phyloP scores from a whole-genome alignment of 2,113 vertebrate species.

The Elephantulus edwardii region DNA sequence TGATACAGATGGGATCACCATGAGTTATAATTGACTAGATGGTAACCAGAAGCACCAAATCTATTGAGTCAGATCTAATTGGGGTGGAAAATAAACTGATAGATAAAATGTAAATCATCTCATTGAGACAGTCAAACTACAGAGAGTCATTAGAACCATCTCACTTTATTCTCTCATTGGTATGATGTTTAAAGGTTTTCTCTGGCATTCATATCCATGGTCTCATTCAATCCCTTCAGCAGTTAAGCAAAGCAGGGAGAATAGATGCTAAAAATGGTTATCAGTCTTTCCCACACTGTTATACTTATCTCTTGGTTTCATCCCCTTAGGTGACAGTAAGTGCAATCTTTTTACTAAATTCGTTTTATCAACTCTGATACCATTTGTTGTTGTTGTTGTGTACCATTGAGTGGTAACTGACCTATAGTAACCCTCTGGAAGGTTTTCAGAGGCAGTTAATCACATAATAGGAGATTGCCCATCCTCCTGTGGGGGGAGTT shows the following conservation, averaged over 20 bases:
- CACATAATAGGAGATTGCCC: no score
- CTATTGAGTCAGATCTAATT: neutral
- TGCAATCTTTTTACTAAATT: neutral
- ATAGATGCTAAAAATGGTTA: neutral
- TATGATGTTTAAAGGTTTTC: neutral
- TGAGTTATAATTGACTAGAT: neutral
- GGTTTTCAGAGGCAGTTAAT: no score
- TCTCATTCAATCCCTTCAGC: neutral
- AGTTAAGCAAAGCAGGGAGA: neutral
- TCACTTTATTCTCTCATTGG: neutral
- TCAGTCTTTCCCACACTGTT: conserved; percentile 14
- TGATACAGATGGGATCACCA: neutral
- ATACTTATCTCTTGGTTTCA: conserved; percentile 5
- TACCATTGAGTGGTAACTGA: no score
- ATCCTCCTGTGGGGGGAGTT: no score
- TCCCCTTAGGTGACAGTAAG: neutral
- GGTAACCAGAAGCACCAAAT: neutral
- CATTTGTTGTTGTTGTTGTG: no score
- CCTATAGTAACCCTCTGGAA: no score
- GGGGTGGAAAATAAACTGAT: no score
- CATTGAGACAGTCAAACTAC: neutral
- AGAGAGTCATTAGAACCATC: no score
- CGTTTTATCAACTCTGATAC: conserved; percentile 36
- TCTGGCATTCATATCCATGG: neutral
- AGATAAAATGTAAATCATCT: neutral